Evolutionary conservation across 2,797 vertebrate genomes (phyloP).

Genomic region (Crenuchus spilurus): DNA sequence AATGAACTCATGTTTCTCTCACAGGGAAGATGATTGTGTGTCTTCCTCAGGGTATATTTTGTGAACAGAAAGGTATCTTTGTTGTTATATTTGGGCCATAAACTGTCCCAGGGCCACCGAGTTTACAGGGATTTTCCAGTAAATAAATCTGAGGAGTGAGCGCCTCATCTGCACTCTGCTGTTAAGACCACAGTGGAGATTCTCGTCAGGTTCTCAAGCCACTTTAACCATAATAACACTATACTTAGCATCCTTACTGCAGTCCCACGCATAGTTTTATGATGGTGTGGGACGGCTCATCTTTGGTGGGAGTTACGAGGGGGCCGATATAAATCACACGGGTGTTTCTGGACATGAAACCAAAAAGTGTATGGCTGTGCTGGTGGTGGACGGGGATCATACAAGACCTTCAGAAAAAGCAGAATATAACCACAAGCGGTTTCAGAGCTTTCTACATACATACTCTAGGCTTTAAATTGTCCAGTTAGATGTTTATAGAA

Average conservation of each 20-base stretch:
- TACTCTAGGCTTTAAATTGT: too few species aligned
- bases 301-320: constrained; percentile 25
- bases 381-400: neutral
- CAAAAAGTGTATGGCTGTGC: neutral
- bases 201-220: constrained; percentile 24
- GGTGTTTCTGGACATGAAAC: constrained; percentile 27
- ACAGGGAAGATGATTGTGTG: too few species aligned
- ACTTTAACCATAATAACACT: constrained; percentile 39
- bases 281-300: constrained; percentile 22
- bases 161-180: constrained; percentile 20
- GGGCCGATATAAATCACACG: constrained; percentile 32
- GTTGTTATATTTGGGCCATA: neutral
- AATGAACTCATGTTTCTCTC: too few species aligned
- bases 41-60: neutral
- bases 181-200: constrained; percentile 17
- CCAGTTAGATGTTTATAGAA: too few species aligned
- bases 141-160: constrained; percentile 46
- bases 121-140: constrained; percentile 36
- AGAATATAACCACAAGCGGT: too few species aligned
- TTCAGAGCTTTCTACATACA: too few species aligned
- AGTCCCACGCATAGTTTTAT: constrained; percentile 40
- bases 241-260: constrained; percentile 35
- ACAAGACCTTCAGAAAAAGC: too few species aligned
- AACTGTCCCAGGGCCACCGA: neutral
- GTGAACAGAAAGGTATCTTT: neutral